Base-by-base conservation (phyloP, 2,113 vertebrate genomes). In the Setophaga petechia region DNA sequence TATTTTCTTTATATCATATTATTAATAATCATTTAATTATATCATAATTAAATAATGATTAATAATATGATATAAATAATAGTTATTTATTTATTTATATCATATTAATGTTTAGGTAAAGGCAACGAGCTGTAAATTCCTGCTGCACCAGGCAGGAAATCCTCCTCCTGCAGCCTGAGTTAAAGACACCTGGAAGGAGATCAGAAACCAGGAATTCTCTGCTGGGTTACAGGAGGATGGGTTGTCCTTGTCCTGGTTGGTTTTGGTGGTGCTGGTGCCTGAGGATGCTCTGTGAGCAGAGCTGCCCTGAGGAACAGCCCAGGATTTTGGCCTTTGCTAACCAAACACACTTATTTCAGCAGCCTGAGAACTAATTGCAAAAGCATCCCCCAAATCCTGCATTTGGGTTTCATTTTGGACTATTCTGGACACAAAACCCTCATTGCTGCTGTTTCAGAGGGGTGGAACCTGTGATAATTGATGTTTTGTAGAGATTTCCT, bases 401-500 rank as follows among this genome's bases (percentile, higher is more conserved):
- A 8, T 21, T 63, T 58, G 1, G 1, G 43, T 19, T 74, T 57
- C 25, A 28, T 1, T 39, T 12, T 0, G 28, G 82, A 6, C 69
- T 46, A 1, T 6, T 75, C n/a, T 20, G n/a, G 63, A 59, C 55
- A 35, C 31, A 28, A 17, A 16, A 54, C 39, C 13, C 78, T 59
- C 15, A 16, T 1, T 28, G 24, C 12, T 58, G 91, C 4, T 20
- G 7, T 52, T 47, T 41, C 41, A 2, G 14, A 37, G 68, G 67
- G 52, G 39, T 18, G 55, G 44, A 62, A 62, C 37, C 78, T 15
- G 65, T 0, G 27, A 54, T 65, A 72, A 75, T 25, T 75, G 94
- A 74, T 78, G 80, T 59, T 92, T 33, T 58, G 86, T 49, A 21
- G 66, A 28, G 82, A 89, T 92, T 87, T 85, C 83, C 91, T 65